These are phyloP conservation scores for Mystacides longicornis DNA, from an alignment of 2,888 invertebrate genomes.

Conservation along the genomic window DNA sequence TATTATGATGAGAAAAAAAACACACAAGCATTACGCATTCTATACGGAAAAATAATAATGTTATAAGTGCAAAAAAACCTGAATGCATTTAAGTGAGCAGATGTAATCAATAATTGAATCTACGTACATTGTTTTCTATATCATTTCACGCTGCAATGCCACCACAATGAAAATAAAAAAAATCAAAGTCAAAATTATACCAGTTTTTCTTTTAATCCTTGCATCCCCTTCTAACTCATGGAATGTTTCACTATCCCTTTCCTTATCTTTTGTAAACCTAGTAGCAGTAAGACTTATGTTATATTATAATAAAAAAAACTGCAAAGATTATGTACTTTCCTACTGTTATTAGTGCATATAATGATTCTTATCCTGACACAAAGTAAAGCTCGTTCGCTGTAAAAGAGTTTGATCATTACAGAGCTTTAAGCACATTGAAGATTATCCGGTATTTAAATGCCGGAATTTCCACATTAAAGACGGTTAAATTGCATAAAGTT, in stretches of 20 bases:
- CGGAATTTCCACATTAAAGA: too few relatives aligned
- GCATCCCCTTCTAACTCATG: neutral
- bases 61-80: too few relatives aligned
- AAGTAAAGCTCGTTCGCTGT: neutral
- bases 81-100: too few relatives aligned
- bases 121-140: neutral
- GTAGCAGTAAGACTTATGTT: neutral
- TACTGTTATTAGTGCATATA: neutral
- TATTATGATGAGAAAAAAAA: too few relatives aligned
- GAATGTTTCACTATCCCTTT: neutral
- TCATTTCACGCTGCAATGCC: neutral
- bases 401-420: neutral
- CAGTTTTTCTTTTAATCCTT: too few relatives aligned
- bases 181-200: too few relatives aligned
- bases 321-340: too few relatives aligned
- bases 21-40: too few relatives aligned
- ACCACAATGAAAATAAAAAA: neutral
- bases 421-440: neutral
- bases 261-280: neutral
- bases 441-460: neutral
- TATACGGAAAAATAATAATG: too few relatives aligned
- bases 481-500: too few relatives aligned
- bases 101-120: too few relatives aligned
- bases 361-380: neutral
- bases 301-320: neutral